Conservation (phyloP, 2,888 invertebrate genomes). For the Mythimna lalbum region DNA sequence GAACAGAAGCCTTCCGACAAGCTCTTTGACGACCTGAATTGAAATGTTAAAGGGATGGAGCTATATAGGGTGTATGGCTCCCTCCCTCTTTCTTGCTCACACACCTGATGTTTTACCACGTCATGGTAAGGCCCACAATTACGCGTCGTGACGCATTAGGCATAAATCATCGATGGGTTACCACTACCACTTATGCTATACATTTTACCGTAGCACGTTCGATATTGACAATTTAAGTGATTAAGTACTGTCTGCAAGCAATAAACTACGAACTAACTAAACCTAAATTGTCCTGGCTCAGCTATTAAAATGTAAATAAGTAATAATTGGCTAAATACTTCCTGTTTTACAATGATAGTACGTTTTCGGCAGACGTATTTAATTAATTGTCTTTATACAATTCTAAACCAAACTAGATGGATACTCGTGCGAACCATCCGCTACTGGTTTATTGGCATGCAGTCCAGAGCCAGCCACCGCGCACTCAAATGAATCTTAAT, state of each 20-base stretch:
- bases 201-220: slow-evolving; percentile 45
- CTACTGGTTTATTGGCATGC: slow-evolving; percentile 81
- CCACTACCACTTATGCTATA: slow-evolving; percentile 36
- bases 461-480: slow-evolving; percentile 64
- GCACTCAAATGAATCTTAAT: slow-evolving; percentile 79
- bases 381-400: slow-evolving; percentile 74
- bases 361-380: slow-evolving; percentile 65
- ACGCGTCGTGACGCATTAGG: slow-evolving; percentile 23
- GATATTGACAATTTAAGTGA: slow-evolving; percentile 41
- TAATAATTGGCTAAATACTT: slow-evolving; percentile 56
- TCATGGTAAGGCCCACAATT: neutral
- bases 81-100: no score
- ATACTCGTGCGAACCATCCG: slow-evolving; percentile 62
- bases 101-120: no score
- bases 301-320: slow-evolving; percentile 63
- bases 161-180: slow-evolving; percentile 33
- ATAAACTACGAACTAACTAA: slow-evolving; percentile 41
- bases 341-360: slow-evolving; percentile 55
- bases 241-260: slow-evolving; percentile 32
- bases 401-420: slow-evolving; percentile 73
- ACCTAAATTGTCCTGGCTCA: slow-evolving; percentile 41
- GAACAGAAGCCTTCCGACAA: no score
- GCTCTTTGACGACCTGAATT: no score
- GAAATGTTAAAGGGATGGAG: no score
- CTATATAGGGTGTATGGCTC: no score